These are phyloP conservation scores for Eupleurogrammus muticus DNA, from an alignment of 2,797 vertebrate species.

Conservation along the genomic window DNA sequence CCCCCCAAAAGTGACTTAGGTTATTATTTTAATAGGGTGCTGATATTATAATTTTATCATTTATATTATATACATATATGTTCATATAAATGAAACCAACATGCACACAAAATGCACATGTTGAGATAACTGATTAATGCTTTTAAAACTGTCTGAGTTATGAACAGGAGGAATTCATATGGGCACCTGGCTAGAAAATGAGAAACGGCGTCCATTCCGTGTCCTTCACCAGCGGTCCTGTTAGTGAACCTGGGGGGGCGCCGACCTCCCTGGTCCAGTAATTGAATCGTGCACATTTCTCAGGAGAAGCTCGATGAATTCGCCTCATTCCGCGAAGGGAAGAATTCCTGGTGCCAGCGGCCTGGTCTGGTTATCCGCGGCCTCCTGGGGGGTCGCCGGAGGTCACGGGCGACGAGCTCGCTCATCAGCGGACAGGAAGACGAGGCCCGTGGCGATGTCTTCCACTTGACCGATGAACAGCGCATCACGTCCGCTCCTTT, in stretches of 20 bases:
- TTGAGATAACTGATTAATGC: no score
- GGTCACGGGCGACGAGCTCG: slow-evolving; percentile 23
- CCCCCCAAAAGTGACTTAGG: no score
- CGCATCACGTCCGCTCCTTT: not conserved
- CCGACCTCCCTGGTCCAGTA: not conserved
- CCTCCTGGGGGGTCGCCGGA: slow-evolving; percentile 21
- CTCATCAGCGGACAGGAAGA: slow-evolving; percentile 12
- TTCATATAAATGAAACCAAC: no score
- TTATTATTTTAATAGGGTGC: no score
- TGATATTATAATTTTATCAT: no score
- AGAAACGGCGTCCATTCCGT: no score
- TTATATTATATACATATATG: no score
- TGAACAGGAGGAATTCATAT: no score
- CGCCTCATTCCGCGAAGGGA: not conserved
- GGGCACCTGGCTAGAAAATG: no score
- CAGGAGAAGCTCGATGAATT: not conserved
- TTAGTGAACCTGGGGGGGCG: not conserved
- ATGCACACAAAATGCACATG: no score
- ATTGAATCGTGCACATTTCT: not conserved
- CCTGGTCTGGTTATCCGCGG: not conserved
- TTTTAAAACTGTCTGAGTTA: no score
- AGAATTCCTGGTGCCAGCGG: not conserved
- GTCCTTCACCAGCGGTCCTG: no score
- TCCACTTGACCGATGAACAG: not conserved
- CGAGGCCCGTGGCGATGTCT: fast-evolving